Evolutionary conservation across 2,797 vertebrate species (phyloP).

Genomic region (Tachyglossus aculeatus): DNA sequence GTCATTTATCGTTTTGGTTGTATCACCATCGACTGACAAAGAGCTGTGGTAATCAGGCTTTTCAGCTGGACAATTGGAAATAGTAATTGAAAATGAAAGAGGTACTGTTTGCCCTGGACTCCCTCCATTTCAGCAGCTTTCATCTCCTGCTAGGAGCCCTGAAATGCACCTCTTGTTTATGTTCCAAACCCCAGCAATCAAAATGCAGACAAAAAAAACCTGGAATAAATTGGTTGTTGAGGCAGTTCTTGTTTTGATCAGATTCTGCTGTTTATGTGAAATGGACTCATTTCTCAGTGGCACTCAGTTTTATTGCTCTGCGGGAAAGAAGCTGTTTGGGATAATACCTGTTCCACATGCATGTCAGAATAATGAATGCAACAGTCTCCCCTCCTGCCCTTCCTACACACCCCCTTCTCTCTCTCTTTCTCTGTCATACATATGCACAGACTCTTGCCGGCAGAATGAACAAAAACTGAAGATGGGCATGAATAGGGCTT

Average conservation of each 20-base stretch:
- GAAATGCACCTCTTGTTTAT: constrained; percentile 55
- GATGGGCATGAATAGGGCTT: constrained; percentile 3
- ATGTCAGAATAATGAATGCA: constrained; percentile 28
- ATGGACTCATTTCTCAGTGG: constrained; percentile 54
- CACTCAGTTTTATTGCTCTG: constrained; percentile 35
- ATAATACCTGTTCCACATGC: constrained; percentile 30
- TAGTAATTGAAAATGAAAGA: constrained; percentile 69
- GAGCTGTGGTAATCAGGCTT: constrained; percentile 50
- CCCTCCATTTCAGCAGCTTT: constrained; percentile 43
- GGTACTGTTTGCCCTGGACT: constrained; percentile 42
- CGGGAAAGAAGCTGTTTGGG: constrained; percentile 32
- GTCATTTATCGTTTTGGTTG: constrained; percentile 28
- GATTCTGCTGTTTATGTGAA: constrained; percentile 57
- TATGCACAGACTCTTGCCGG: background rate
- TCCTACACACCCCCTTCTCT: too few relatives aligned
- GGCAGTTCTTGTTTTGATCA: constrained; percentile 64
- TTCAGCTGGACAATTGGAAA: constrained; percentile 49
- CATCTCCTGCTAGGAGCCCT: constrained; percentile 18
- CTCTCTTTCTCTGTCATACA: too few relatives aligned
- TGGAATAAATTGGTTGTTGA: constrained; percentile 54
- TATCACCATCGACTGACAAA: constrained; percentile 45
- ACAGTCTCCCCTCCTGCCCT: background rate
- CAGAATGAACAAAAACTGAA: constrained; percentile 3
- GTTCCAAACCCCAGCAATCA: constrained; percentile 58
- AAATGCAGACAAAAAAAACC: constrained; percentile 20